A percentile compares a stretch with the other conserved stretches of the same genome.
Evolutionary conservation across 2,113 vertebrate genomes (phyloP).

Genomic region (Callionymus lyra): DNA sequence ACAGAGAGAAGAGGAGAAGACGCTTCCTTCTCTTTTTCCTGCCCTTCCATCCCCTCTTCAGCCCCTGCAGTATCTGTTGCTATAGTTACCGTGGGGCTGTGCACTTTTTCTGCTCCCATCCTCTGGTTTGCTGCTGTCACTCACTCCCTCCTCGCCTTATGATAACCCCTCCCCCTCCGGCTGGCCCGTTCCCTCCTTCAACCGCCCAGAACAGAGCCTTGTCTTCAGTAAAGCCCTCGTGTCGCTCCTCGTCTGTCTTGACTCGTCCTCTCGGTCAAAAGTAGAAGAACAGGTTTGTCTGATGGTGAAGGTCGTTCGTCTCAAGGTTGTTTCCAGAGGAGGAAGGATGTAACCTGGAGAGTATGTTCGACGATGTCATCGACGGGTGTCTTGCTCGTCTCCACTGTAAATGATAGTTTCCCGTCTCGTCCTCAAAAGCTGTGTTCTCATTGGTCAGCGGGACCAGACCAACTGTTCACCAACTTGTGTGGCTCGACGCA

Average conservation of each 20-base stretch:
- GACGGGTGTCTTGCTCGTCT: conserved; percentile 1
- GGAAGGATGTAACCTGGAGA: conserved; percentile 42
- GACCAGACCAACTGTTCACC: not conserved
- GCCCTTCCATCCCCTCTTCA: conserved; percentile 8
- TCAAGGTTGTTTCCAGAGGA: conserved; percentile 15
- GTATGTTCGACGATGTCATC: too few relatives aligned
- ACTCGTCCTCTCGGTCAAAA: too few relatives aligned
- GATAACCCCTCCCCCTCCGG: conserved; percentile 1
- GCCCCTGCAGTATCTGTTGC: conserved; percentile 47
- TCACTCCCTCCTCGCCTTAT: conserved; percentile 33
- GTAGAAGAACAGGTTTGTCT: too few relatives aligned
- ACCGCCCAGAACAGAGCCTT: conserved; percentile 31
- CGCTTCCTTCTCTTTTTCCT: conserved; percentile 12
- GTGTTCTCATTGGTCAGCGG: conserved; percentile 26
- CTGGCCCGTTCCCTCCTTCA: conserved; percentile 13
- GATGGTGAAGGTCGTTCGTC: too few relatives aligned
- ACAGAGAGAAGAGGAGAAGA: conserved; percentile 33
- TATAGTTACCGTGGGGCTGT: conserved; percentile 57
- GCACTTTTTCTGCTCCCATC: conserved; percentile 45
- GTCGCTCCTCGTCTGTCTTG: conserved; percentile 19
- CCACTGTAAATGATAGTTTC: conserved; percentile 29
- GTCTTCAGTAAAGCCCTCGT: conserved; percentile 3
- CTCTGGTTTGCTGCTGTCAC: conserved; percentile 41
- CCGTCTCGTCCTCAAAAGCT: conserved; percentile 34
- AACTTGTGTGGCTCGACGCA: too few relatives aligned